These are phyloP conservation scores for Dolichotis patagonum DNA, from an alignment of 2,113 vertebrate species.

Conservation along the genomic window DNA sequence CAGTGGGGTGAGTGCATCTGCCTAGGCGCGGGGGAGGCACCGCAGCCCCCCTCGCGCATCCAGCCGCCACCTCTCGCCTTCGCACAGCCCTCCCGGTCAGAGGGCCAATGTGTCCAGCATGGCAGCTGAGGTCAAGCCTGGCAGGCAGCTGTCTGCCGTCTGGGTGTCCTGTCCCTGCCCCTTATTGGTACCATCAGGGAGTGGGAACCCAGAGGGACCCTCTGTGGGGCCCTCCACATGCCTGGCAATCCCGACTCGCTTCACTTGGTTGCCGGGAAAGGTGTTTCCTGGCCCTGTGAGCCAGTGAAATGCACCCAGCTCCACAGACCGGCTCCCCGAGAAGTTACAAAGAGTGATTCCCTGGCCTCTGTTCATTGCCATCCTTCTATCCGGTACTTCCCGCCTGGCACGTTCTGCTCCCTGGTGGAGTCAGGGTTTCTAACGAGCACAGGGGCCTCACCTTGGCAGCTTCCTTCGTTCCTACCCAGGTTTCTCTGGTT, in stretches of 20 bases:
- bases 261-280: not conserved
- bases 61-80: not conserved
- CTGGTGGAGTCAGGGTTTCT: not conserved
- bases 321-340: not conserved
- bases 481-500: not conserved
- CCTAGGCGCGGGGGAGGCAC: not conserved
- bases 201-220: not conserved
- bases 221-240: not conserved
- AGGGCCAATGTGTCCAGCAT: not conserved
- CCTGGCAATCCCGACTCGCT: not conserved
- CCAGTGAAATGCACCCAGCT: not conserved
- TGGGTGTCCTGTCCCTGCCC: too few relatives aligned
- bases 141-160: too few relatives aligned
- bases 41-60: too few relatives aligned
- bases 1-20: not conserved
- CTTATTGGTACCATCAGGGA: not conserved
- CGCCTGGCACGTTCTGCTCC: not conserved
- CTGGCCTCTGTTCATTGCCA: fast-evolving
- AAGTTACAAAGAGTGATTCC: too few relatives aligned
- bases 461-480: not conserved
- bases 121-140: not conserved
- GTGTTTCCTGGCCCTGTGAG: fast-evolving
- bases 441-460: not conserved
- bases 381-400: too few relatives aligned
- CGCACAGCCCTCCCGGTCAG: not conserved